These are phyloP conservation scores for Onchidella celtica DNA, from an alignment of 2,888 invertebrate species.

Conservation along the genomic window DNA sequence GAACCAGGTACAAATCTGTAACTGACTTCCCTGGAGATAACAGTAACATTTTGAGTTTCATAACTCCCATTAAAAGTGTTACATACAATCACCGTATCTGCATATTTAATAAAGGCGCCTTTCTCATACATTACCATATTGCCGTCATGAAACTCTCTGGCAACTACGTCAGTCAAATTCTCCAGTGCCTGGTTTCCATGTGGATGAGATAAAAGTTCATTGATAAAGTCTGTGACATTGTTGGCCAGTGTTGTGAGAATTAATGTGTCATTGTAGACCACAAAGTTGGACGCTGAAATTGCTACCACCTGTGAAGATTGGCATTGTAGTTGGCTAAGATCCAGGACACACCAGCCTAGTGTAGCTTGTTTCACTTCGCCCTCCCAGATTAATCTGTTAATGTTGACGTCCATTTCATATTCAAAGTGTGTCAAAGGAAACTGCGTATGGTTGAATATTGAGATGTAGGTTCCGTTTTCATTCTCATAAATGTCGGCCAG, in stretches of 20 bases:
- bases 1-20: background rate
- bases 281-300: background rate
- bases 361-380: background rate
- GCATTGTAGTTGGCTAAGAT: background rate
- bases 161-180: background rate
- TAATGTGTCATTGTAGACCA: background rate
- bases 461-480: background rate
- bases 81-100: background rate
- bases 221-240: background rate
- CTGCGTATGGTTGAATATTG: background rate
- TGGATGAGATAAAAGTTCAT: background rate
- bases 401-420: background rate
- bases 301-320: background rate
- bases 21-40: background rate
- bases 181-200: background rate
- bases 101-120: background rate
- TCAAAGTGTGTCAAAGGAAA: background rate
- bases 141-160: background rate
- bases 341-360: constrained; percentile 13
- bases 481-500: background rate
- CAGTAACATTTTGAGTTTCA: background rate
- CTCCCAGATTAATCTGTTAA: background rate
- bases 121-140: background rate
- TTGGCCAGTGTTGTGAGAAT: background rate
- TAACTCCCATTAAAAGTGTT: background rate